Conservation (phyloP, 53 echinoderm and acorn worm species). For the Pentamera pediparva region DNA sequence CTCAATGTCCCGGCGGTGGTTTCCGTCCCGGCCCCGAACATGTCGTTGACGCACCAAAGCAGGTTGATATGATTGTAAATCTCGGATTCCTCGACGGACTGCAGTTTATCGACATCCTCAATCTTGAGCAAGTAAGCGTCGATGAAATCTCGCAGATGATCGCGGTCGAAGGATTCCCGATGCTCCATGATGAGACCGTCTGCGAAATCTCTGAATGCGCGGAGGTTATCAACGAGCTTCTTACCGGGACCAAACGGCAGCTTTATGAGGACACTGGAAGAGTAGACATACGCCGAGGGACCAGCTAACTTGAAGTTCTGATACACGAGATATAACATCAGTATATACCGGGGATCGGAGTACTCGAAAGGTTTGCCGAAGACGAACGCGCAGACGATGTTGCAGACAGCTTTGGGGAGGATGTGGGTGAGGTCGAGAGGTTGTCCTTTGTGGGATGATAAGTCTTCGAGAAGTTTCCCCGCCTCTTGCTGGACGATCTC, state of each 20-base stretch:
- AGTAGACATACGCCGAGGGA: slow-evolving; percentile 34
- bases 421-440: slow-evolving; percentile 28
- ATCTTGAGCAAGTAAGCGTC: slow-evolving; percentile 43
- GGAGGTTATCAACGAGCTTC: slow-evolving; percentile 31
- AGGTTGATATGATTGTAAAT: slow-evolving; percentile 40
- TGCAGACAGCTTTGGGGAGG: slow-evolving; percentile 39
- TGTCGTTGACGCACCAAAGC: slow-evolving; percentile 37
- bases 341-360: slow-evolving; percentile 36
- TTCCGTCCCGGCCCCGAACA: slow-evolving; percentile 57
- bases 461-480: slow-evolving; percentile 1
- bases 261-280: slow-evolving; percentile 22
- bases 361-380: slow-evolving; percentile 59
- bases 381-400: slow-evolving; percentile 42
- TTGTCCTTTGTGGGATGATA: slow-evolving; percentile 16
- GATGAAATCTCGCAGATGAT: slow-evolving; percentile 50
- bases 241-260: slow-evolving; percentile 34
- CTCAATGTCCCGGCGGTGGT: slow-evolving; percentile 56
- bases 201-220: slow-evolving; percentile 18
- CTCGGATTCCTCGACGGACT: background rate
- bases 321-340: slow-evolving; percentile 23
- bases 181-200: slow-evolving; percentile 36
- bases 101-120: background rate
- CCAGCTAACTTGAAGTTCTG: slow-evolving; percentile 50
- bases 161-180: slow-evolving; percentile 19
- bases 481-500: slow-evolving; percentile 22